phyloP scores from a whole-genome alignment of 1,140 invertebrate species.

The Sinonovacula constricta region DNA sequence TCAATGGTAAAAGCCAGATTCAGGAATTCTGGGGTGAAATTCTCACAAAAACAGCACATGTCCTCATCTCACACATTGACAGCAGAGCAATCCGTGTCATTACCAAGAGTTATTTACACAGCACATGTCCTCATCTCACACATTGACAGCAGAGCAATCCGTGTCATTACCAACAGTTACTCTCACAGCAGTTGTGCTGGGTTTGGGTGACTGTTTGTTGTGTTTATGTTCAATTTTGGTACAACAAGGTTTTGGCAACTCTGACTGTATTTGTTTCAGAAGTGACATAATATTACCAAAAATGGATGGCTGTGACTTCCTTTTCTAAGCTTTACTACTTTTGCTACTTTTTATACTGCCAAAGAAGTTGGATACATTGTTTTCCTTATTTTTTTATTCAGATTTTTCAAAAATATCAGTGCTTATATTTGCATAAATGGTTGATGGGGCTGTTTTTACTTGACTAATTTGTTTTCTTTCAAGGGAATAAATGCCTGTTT shows the following conservation, averaged over 20 bases:
- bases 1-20: neutral
- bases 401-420: neutral
- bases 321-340: slow-evolving; percentile 1
- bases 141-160: no score
- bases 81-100: no score
- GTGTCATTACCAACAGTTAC: no score
- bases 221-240: neutral
- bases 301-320: neutral
- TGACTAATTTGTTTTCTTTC: slow-evolving; percentile 8
- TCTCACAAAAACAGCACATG: neutral
- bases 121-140: no score
- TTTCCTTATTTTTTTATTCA: no score
- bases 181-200: neutral
- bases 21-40: slow-evolving; percentile 1
- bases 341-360: neutral
- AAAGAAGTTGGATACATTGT: neutral
- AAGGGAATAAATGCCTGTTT: slow-evolving; percentile 26
- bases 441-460: neutral
- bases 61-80: no score
- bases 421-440: neutral
- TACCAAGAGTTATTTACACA: no score
- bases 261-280: neutral
- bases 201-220: neutral
- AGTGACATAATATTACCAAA: slow-evolving; percentile 6
- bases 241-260: neutral